Conservation (phyloP, 1,140 invertebrate species). For the Gryon sp. region DNA sequence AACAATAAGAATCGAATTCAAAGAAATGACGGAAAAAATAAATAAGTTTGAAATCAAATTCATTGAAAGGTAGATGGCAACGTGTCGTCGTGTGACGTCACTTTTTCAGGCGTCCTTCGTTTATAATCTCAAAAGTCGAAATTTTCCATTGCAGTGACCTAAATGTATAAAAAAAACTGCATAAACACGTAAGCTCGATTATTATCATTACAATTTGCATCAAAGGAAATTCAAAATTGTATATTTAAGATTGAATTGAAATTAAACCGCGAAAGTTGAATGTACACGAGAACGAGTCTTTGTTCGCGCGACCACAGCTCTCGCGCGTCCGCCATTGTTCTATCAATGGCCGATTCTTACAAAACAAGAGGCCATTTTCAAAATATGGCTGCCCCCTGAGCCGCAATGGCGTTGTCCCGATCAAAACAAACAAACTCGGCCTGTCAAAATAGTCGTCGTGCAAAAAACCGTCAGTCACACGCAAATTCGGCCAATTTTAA, state of each 20-base stretch:
- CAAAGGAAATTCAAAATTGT: too few species aligned
- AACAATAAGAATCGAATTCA: too few species aligned
- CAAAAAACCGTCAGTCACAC: background rate
- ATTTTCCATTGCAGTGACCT: background rate
- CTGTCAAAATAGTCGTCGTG: constrained; percentile 70
- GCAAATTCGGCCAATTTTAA: background rate
- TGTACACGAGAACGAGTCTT: constrained; percentile 25
- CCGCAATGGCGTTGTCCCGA: constrained; percentile 79
- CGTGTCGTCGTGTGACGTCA: constrained; percentile 2
- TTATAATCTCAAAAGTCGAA: background rate
- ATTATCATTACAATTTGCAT: too few species aligned
- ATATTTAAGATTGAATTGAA: too few species aligned
- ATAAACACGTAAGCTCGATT: background rate
- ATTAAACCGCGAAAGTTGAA: too few species aligned
- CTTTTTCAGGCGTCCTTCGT: background rate
- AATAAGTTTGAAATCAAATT: constrained; percentile 1
- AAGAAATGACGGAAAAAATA: too few species aligned
- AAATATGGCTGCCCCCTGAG: constrained; percentile 86
- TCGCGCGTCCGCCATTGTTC: constrained; percentile 53
- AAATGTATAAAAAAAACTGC: background rate
- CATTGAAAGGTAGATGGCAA: background rate
- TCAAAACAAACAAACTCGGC: constrained; percentile 81
- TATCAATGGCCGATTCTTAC: constrained; percentile 47
- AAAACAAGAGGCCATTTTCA: constrained; percentile 83
- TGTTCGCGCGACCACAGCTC: constrained; percentile 34